These are phyloP conservation scores for Saccostrea glomerata DNA, from an alignment of 1,140 invertebrate genomes.

Conservation along the genomic window DNA sequence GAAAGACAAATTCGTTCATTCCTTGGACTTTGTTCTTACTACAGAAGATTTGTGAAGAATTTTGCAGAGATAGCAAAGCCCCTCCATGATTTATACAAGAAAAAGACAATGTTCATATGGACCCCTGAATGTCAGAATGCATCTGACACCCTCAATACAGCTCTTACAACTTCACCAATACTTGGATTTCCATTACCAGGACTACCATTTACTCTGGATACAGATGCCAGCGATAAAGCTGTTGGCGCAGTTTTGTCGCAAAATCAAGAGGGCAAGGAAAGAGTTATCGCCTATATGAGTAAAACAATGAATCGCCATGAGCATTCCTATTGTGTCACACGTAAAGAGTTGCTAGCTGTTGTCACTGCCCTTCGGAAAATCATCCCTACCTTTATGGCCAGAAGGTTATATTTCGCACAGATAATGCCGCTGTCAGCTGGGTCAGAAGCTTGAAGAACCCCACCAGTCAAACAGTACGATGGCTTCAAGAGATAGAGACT, in stretches of 20 bases:
- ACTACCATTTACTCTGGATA: conserved; percentile 61
- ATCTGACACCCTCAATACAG: conserved; percentile 61
- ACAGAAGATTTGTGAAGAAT: conserved; percentile 65
- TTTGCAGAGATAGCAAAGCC: conserved; percentile 53
- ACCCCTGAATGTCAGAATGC: conserved; percentile 45
- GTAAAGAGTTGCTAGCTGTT: conserved; percentile 63
- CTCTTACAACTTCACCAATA: conserved; percentile 60
- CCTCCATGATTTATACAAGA: conserved; percentile 54
- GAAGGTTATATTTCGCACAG: conserved; percentile 58
- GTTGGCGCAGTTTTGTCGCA: conserved; percentile 70
- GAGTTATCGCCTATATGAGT: conserved; percentile 62
- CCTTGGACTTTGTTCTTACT: conserved; percentile 68
- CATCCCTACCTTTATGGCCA: conserved; percentile 60
- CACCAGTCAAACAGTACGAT: conserved; percentile 50
- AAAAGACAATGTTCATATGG: conserved; percentile 56
- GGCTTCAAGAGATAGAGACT: conserved; percentile 7
- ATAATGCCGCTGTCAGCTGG: conserved; percentile 65
- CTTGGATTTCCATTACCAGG: conserved; percentile 44
- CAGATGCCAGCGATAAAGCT: conserved; percentile 61
- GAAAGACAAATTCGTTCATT: conserved; percentile 67
- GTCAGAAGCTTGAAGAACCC: conserved; percentile 57
- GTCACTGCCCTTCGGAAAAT: conserved; percentile 48
- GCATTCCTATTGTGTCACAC: conserved; percentile 77
- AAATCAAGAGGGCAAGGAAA: conserved; percentile 59
- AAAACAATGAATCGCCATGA: conserved; percentile 72